Conservation (phyloP, 2,888 invertebrate species). For the Trichopoda pennipes region DNA sequence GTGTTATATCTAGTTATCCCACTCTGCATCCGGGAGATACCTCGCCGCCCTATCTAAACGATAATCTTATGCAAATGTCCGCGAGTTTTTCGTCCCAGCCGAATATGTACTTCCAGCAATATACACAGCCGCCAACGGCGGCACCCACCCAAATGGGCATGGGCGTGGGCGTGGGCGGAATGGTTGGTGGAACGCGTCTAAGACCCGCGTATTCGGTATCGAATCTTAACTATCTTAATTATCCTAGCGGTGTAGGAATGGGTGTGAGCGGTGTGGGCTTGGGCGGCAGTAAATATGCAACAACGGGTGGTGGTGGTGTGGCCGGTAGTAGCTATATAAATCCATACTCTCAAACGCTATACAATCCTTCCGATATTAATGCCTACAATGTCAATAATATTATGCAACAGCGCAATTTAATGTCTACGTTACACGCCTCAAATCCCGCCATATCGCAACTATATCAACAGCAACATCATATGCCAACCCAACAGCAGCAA, state of each 20-base stretch:
- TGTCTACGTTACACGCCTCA: slow-evolving; percentile 80
- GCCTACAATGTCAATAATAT: slow-evolving; percentile 71
- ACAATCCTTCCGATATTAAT: slow-evolving; percentile 72
- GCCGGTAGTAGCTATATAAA: slow-evolving; percentile 73
- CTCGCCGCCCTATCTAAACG: slow-evolving; percentile 79
- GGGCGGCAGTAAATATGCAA: slow-evolving; percentile 66
- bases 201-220: slow-evolving; percentile 80
- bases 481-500: slow-evolving; percentile 62
- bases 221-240: slow-evolving; percentile 77
- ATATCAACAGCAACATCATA: slow-evolving; percentile 73
- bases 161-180: slow-evolving; percentile 72
- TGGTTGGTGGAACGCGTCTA: slow-evolving; percentile 74
- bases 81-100: slow-evolving; percentile 81
- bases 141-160: slow-evolving; percentile 72
- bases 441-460: slow-evolving; percentile 80
- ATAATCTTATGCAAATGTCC: slow-evolving; percentile 81
- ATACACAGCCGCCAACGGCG: slow-evolving; percentile 71
- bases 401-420: slow-evolving; percentile 77
- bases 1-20: slow-evolving; percentile 80
- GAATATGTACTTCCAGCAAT: slow-evolving; percentile 80
- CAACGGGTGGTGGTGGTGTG: slow-evolving; percentile 65
- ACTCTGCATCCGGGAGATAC: slow-evolving; percentile 78
- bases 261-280: slow-evolving; percentile 47
- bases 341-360: slow-evolving; percentile 75
- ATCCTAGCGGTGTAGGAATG: slow-evolving; percentile 72